A percentile compares a stretch with the other conserved stretches of the same genome.
These are phyloP conservation scores for Pemphredon lugubris DNA, from an alignment of 2,888 invertebrate species.

Conservation along the genomic window DNA sequence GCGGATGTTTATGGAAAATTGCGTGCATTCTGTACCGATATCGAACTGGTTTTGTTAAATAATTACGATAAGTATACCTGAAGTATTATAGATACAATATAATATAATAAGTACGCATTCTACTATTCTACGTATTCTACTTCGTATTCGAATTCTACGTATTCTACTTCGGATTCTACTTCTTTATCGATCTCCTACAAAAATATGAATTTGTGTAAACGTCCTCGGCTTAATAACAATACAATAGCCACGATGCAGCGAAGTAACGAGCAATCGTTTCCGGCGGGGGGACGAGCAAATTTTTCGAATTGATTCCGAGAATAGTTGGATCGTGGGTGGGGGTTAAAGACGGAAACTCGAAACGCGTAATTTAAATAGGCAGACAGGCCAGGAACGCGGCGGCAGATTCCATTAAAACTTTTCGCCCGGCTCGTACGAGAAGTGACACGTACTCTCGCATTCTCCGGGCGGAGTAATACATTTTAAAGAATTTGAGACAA, in stretches of 20 bases:
- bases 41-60: too few species aligned
- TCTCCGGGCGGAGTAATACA: slow-evolving; percentile 54
- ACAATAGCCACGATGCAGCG: background rate
- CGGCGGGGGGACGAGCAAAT: background rate
- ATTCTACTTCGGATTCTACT: too few species aligned
- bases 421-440: slow-evolving; percentile 57
- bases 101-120: too few species aligned
- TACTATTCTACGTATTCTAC: too few species aligned
- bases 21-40: too few species aligned
- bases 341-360: slow-evolving; percentile 36
- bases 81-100: too few species aligned
- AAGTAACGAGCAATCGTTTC: background rate
- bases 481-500: slow-evolving; percentile 57
- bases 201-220: too few species aligned
- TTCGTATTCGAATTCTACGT: too few species aligned
- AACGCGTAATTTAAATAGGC: slow-evolving; percentile 61
- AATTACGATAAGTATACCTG: too few species aligned
- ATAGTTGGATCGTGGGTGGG: background rate
- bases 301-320: background rate
- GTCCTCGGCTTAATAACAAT: too few species aligned
- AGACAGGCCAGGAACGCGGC: slow-evolving; percentile 58
- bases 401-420: slow-evolving; percentile 61
- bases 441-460: slow-evolving; percentile 58
- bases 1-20: too few species aligned
- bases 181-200: too few species aligned